Evolutionary conservation across 2,797 vertebrate species (phyloP).

Genomic region (Liasis olivaceus): DNA sequence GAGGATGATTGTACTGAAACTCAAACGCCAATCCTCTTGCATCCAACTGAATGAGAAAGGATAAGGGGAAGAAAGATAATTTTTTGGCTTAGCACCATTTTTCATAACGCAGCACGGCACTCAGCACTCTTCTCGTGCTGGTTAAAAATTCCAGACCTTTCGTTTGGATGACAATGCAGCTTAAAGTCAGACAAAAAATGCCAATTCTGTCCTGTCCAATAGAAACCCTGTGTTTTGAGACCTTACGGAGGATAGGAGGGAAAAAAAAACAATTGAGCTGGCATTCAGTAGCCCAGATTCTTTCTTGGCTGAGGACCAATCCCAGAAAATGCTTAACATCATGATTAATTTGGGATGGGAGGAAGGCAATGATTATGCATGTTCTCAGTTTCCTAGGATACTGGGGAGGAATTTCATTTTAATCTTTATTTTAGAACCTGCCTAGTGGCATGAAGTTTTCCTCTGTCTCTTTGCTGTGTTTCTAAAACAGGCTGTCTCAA

Average conservation of each 20-base stretch:
- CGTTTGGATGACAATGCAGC: not conserved
- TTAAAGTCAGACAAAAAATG: not conserved
- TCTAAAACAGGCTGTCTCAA: not conserved
- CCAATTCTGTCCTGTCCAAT: not conserved
- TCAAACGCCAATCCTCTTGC: not conserved
- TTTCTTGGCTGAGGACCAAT: not conserved
- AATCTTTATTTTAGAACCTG: slow-evolving; percentile 12
- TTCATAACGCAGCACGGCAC: not conserved
- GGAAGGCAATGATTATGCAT: slow-evolving; percentile 2
- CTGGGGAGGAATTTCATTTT: slow-evolving; percentile 14
- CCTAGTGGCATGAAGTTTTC: not conserved
- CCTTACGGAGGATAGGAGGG: not conserved
- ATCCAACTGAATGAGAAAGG: not conserved
- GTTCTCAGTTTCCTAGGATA: slow-evolving; percentile 34
- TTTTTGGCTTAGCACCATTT: not conserved
- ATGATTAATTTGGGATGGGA: slow-evolving; percentile 27
- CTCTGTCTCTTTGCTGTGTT: not conserved
- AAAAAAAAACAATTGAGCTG: not conserved
- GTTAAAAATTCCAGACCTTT: not conserved
- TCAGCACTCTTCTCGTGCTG: not conserved
- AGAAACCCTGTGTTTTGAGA: not conserved
- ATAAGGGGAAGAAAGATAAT: not conserved
- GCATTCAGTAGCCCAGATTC: not conserved
- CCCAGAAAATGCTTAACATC: slow-evolving; percentile 17
- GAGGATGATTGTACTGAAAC: not conserved